Evolutionary conservation across 2,797 vertebrate species (phyloP).

Genomic region (Xiphorhynchus erythropygius): DNA sequence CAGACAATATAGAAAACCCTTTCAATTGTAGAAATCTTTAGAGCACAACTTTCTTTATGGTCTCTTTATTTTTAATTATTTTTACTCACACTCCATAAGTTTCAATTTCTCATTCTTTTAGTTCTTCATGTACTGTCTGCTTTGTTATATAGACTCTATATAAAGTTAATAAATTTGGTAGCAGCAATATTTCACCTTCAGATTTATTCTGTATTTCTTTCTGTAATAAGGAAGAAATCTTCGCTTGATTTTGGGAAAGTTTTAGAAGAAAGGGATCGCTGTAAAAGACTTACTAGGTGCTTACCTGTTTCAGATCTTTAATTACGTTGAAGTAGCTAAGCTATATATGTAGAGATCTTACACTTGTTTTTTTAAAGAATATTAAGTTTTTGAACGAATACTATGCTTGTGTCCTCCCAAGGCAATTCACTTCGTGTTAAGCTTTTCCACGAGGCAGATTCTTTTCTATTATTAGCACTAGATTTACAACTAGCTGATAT

Average conservation of each 20-base stretch:
- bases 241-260: background rate
- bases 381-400: background rate
- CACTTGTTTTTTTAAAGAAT: background rate
- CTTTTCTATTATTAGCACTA: background rate
- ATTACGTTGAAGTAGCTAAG: background rate
- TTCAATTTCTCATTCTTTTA: slow-evolving; percentile 34
- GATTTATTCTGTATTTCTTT: background rate
- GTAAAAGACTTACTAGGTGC: background rate
- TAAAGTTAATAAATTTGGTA: background rate
- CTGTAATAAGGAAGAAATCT: background rate
- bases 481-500: background rate
- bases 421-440: background rate
- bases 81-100: slow-evolving; percentile 23
- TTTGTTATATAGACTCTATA: background rate
- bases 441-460: background rate
- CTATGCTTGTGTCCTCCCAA: background rate
- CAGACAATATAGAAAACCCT: background rate
- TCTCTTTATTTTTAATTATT: slow-evolving; percentile 43
- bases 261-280: background rate
- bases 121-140: background rate
- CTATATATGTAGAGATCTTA: background rate
- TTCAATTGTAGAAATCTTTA: background rate
- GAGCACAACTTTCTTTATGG: background rate
- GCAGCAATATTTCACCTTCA: background rate
- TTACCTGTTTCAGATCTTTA: background rate